Base-by-base conservation (phyloP, 1,140 invertebrate species). In the Protaetia brevitarsis region DNA sequence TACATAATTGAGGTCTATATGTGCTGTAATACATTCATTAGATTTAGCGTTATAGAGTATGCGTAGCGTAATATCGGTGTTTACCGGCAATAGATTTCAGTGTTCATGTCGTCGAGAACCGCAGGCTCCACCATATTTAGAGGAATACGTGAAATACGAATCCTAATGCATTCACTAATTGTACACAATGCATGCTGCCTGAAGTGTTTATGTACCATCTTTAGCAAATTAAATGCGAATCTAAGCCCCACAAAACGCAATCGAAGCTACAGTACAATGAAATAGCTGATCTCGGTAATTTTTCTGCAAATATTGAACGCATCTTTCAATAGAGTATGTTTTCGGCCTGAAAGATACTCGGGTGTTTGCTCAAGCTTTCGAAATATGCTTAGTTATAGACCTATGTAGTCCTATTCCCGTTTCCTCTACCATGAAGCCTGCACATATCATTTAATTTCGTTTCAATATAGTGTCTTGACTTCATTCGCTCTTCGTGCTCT, bases 11-110 rank as follows among this genome's bases (percentile, higher is more conserved):
- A 19, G 41, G 41, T 45, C 6, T 45, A 19, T 45, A 1, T 19
- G 16, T 45, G 41, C 41, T 5, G 41, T 19, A 45, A 45, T 45
- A 45, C 41, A 45, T 45, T 45, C 41, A 45, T 45, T 45, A 45
- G 41, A 21, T 45, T 45, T 45, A 45, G 41, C 16, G 3, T 45
- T 13, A 37, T 37, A 19, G n/a, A 45, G n/a, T 19, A 4, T 45
- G 23, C 16, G 13, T 13, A 21, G 2, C 23, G 13, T 45, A 45
- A 16, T 45, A 45, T 45, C 41, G 7, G 7, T 19, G 13, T 45
- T 45, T 45, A 45, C n/a, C n/a, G 41, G 41, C 41, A 19, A 19
- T 45, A 45, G 41, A 45, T 45, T 21, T 13, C 16, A 45, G 16
- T 45, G n/a, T n/a, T n/a, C 16, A 45, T 45, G 41, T 45, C 16